Evolutionary conservation across 1,140 invertebrate species (phyloP).

Genomic region (Temnothorax curvispinosus): DNA sequence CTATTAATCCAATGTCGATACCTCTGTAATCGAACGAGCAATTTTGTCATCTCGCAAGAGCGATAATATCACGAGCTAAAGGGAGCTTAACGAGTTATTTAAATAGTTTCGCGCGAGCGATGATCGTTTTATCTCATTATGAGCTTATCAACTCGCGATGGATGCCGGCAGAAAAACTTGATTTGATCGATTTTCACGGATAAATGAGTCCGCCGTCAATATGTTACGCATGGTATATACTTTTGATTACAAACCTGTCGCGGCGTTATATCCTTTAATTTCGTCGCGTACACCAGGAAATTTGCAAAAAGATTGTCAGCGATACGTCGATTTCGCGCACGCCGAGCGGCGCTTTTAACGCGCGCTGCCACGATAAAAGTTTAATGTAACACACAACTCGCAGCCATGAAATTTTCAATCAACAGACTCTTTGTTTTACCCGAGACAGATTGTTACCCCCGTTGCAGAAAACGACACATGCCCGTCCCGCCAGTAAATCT

Average conservation of each 20-base stretch:
- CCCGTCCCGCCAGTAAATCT: constrained; percentile 35
- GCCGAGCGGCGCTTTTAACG: constrained; percentile 37
- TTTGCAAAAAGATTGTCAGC: background rate
- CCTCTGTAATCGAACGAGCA: constrained; percentile 18
- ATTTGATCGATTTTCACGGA: constrained; percentile 36
- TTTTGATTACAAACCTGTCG: constrained; percentile 20
- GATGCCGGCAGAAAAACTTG: constrained; percentile 12
- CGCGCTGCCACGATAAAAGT: constrained; percentile 43
- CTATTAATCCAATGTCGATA: background rate
- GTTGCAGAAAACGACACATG: constrained; percentile 35
- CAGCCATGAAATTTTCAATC: constrained; percentile 60
- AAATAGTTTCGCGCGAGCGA: constrained; percentile 33
- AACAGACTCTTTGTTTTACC: constrained; percentile 46
- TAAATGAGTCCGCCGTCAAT: background rate
- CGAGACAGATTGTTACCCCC: constrained; percentile 51
- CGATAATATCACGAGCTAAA: constrained; percentile 31
- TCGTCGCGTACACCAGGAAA: background rate
- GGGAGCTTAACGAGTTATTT: constrained; percentile 44
- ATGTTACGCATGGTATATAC: background rate
- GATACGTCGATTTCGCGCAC: constrained; percentile 37
- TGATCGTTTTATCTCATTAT: constrained; percentile 43
- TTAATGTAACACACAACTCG: constrained; percentile 46
- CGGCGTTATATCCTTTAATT: constrained; percentile 15
- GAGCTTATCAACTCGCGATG: constrained; percentile 46
- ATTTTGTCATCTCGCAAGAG: constrained; percentile 3